These are phyloP conservation scores for Pelusios castaneus DNA, from an alignment of 2,113 vertebrate species.

Conservation along the genomic window DNA sequence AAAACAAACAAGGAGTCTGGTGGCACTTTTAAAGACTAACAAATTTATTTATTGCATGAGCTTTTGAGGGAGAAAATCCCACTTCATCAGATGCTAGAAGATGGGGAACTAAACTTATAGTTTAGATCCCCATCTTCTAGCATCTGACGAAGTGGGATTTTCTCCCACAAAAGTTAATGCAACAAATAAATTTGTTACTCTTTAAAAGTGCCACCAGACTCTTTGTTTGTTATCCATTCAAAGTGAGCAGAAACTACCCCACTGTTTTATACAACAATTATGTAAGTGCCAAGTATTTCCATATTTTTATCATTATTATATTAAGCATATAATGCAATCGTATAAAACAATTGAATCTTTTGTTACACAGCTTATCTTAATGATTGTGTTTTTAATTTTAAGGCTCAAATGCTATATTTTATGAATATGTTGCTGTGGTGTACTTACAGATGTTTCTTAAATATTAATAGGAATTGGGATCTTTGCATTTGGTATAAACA, in stretches of 20 bases:
- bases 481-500: background rate
- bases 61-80: too few species aligned
- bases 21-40: too few species aligned
- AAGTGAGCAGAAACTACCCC: background rate
- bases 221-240: background rate
- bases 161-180: too few species aligned
- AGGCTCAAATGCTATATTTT: background rate
- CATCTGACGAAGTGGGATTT: too few species aligned
- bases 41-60: too few species aligned
- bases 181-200: too few species aligned
- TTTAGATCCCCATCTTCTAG: too few species aligned
- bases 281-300: background rate
- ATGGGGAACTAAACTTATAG: too few species aligned
- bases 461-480: background rate
- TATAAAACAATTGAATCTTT: background rate
- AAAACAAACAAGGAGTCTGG: too few species aligned
- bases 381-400: background rate
- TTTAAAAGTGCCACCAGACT: too few species aligned
- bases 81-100: too few species aligned
- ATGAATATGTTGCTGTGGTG: background rate
- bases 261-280: background rate
- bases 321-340: background rate
- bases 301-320: background rate
- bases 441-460: background rate
- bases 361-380: background rate